Conservation (phyloP, 2,113 vertebrate species). For the Pelecanoides urinatrix region DNA sequence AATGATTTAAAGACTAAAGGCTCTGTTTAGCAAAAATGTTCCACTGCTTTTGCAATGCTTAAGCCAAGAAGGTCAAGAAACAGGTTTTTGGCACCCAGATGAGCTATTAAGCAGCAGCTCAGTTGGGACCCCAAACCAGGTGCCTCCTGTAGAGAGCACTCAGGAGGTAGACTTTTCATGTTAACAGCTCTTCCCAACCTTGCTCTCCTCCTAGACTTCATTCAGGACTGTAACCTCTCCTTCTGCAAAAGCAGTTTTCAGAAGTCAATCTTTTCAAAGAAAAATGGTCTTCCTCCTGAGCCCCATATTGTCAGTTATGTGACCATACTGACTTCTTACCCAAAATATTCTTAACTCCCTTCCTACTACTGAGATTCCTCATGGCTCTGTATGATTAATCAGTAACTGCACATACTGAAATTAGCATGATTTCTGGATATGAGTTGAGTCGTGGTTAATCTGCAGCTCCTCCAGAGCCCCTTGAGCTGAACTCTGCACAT, state of each 20-base stretch:
- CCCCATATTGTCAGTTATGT: background rate
- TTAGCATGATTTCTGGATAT: background rate
- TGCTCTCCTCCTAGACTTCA: background rate
- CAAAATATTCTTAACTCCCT: background rate
- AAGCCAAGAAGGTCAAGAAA: slow-evolving; percentile 52
- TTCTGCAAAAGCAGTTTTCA: background rate
- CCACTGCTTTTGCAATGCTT: slow-evolving; percentile 30
- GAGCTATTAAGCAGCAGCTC: slow-evolving; percentile 42
- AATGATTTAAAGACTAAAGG: slow-evolving; percentile 39
- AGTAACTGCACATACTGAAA: background rate
- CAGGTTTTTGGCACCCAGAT: slow-evolving; percentile 43
- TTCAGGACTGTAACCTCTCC: background rate
- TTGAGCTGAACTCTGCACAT: background rate
- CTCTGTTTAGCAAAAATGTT: slow-evolving; percentile 55
- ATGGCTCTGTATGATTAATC: background rate
- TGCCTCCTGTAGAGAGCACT: slow-evolving; percentile 47
- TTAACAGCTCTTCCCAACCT: background rate
- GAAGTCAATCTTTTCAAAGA: background rate
- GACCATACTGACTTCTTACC: background rate
- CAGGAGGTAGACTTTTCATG: background rate
- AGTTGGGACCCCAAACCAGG: slow-evolving; percentile 43
- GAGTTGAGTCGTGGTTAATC: background rate
- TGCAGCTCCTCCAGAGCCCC: background rate
- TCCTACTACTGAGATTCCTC: background rate
- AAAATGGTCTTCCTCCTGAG: background rate